Evolutionary conservation across 2,888 invertebrate species (phyloP).

Genomic region (Chloromyia formosa): DNA sequence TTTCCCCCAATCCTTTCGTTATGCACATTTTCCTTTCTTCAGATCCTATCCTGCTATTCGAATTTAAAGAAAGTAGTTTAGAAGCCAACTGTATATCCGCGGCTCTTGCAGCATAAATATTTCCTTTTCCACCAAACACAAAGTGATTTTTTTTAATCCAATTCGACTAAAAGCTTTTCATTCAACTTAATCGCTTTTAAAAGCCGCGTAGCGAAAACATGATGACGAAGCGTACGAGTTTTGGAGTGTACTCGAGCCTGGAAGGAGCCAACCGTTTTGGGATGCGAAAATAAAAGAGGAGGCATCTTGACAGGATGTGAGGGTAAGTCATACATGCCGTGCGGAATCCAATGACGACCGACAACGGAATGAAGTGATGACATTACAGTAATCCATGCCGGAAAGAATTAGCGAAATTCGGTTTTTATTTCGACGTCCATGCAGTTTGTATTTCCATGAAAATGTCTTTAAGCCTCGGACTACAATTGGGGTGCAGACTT

Average conservation of each 20-base stretch:
- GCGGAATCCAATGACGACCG: neutral
- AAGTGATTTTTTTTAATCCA: conserved; percentile 14
- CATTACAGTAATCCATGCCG: conserved; percentile 17
- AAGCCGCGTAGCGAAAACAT: neutral
- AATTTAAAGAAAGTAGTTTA: too few relatives aligned
- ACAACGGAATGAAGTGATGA: conserved; percentile 10
- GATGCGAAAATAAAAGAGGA: neutral
- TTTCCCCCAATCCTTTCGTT: too few relatives aligned
- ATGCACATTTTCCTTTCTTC: too few relatives aligned
- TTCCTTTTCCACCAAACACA: conserved; percentile 4
- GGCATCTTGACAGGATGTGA: neutral
- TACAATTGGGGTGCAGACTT: too few relatives aligned
- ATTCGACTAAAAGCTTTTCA: conserved; percentile 26
- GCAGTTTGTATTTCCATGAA: neutral
- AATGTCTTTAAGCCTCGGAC: neutral
- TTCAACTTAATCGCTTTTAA: conserved; percentile 7
- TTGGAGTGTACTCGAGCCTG: neutral
- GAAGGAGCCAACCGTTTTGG: neutral
- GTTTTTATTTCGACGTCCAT: neutral
- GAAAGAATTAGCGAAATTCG: neutral
- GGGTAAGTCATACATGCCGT: too few relatives aligned
- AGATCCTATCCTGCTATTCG: too few relatives aligned
- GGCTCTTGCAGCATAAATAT: neutral
- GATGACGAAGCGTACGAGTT: neutral
- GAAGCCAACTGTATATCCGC: neutral